A percentile compares a stretch with the other conserved stretches of the same genome.
Conservation (phyloP, 2,797 vertebrate species). For the Chloroceryle amazona region DNA sequence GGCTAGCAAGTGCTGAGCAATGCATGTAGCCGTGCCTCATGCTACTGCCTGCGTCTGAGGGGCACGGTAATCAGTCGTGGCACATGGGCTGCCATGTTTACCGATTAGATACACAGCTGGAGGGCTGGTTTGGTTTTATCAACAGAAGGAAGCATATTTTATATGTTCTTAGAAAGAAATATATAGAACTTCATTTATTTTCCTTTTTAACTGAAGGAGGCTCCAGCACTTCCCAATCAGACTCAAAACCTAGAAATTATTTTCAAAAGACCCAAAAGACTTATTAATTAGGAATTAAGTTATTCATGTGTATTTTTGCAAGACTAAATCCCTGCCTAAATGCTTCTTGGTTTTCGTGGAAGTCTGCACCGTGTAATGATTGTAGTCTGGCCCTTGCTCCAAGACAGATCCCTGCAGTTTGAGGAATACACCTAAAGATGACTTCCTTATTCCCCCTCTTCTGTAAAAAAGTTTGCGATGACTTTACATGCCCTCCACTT, state of each 20-base stretch:
- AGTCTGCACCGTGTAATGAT: background rate
- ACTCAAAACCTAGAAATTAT: background rate
- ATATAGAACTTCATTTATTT: background rate
- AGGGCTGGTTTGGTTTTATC: constrained; percentile 47
- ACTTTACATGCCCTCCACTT: background rate
- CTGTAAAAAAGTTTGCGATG: background rate
- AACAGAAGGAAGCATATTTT: constrained; percentile 14
- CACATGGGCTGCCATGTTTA: constrained; percentile 44
- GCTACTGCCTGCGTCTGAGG: background rate
- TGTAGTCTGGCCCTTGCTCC: background rate
- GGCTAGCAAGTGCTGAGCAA: constrained; percentile 51
- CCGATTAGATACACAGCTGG: constrained; percentile 66
- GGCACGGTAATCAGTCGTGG: constrained; percentile 39
- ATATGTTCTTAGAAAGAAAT: background rate
- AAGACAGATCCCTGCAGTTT: background rate
- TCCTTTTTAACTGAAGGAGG: background rate
- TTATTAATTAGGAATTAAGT: background rate
- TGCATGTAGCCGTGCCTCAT: background rate
- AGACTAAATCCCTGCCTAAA: background rate
- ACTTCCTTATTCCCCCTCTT: background rate
- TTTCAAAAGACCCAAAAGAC: background rate
- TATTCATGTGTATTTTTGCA: background rate
- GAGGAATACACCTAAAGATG: background rate
- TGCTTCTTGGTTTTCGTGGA: background rate
- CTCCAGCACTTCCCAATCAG: background rate